phyloP scores from a whole-genome alignment of 2,797 vertebrate species.

The Leptodactylus fallax region DNA sequence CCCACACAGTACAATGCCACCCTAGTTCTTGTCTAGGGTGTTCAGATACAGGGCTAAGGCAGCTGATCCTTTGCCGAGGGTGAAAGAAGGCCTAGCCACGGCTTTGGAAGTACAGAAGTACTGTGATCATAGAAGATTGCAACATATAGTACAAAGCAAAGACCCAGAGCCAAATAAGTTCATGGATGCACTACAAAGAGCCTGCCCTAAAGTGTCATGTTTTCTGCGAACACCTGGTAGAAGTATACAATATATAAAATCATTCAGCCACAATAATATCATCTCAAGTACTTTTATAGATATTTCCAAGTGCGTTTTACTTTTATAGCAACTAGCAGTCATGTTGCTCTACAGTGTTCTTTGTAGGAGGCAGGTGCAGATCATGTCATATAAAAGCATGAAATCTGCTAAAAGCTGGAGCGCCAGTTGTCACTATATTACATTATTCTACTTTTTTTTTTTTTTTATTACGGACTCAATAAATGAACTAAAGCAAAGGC shows the following conservation, averaged over 20 bases:
- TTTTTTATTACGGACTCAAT: background rate
- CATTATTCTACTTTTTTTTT: background rate
- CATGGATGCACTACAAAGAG: background rate
- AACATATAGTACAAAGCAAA: too few relatives aligned
- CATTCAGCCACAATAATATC: background rate
- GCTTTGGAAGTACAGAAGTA: too few relatives aligned
- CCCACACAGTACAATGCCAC: too few relatives aligned
- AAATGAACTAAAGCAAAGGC: background rate
- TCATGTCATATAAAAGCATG: background rate
- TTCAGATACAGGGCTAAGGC: too few relatives aligned
- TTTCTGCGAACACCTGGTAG: background rate
- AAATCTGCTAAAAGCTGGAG: background rate
- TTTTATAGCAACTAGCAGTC: background rate
- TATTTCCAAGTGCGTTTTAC: background rate
- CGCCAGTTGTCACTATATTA: background rate
- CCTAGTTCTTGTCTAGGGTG: too few relatives aligned
- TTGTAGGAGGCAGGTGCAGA: constrained; percentile 4
- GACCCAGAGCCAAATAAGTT: background rate
- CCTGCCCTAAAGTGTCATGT: background rate
- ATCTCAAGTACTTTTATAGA: background rate
- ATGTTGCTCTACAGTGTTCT: background rate
- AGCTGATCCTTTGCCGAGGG: too few relatives aligned
- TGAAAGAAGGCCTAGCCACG: too few relatives aligned
- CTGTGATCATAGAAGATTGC: too few relatives aligned
- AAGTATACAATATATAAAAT: background rate